Evolutionary conservation across 64 coral and sea anemone genomes (phyloP).

Genomic region (Catalaphyllia jardinei): DNA sequence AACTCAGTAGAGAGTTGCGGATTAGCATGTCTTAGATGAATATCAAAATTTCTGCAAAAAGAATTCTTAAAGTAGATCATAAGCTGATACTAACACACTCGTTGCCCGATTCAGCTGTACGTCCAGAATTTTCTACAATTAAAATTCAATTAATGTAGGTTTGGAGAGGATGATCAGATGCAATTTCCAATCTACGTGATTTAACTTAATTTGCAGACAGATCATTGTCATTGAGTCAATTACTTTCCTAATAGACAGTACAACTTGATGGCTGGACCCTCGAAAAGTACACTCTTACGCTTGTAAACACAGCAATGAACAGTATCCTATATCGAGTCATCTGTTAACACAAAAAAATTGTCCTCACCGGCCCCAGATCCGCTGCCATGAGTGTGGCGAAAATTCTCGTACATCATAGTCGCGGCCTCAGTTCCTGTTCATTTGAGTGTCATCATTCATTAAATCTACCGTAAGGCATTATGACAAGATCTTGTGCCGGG

Average conservation of each 20-base stretch:
- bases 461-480: not conserved
- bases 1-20: no score
- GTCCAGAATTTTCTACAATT: no score
- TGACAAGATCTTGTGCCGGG: not conserved
- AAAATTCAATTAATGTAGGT: not conserved
- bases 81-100: no score
- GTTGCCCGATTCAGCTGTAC: no score
- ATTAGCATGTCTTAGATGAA: no score
- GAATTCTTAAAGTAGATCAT: no score
- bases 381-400: constrained; percentile 53
- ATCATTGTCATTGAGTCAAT: not conserved
- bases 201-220: not conserved
- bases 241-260: not conserved
- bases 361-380: constrained; percentile 42
- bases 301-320: not conserved
- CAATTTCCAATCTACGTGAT: not conserved
- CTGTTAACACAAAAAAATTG: not conserved
- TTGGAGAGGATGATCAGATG: not conserved
- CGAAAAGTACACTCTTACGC: not conserved
- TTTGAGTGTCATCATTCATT: not conserved
- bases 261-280: not conserved
- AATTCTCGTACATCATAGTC: constrained; percentile 46
- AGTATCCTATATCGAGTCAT: not conserved
- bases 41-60: no score
- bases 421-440: not conserved